Conservation (phyloP, 2,888 invertebrate species). For the Cheilosia impressa region DNA sequence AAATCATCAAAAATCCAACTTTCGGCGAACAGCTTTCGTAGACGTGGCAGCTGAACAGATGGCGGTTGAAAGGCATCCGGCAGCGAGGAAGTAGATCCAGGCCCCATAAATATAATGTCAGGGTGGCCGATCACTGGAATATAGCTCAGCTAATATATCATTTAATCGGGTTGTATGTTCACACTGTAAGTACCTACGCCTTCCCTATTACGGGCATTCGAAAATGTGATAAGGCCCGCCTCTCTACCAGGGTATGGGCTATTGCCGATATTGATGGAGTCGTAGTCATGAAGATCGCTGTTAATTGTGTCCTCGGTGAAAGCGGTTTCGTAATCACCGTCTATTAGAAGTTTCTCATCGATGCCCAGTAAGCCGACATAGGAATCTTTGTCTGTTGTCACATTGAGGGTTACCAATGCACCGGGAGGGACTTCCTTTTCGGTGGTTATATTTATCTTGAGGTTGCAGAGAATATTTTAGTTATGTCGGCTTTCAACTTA, state of each 20-base stretch:
- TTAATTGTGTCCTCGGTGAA: conserved; percentile 31
- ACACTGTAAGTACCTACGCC: conserved; percentile 10
- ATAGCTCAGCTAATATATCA: not conserved
- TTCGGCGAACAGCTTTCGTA: conserved; percentile 87
- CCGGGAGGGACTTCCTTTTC: conserved; percentile 88
- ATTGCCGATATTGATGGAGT: conserved; percentile 84
- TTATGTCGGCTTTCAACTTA: not conserved
- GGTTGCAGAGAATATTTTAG: not conserved
- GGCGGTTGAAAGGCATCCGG: conserved; percentile 25
- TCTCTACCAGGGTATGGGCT: conserved; percentile 32
- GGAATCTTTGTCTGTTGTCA: conserved; percentile 91
- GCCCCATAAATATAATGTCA: no score
- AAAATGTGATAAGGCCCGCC: conserved; percentile 80
- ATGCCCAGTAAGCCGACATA: conserved; percentile 92
- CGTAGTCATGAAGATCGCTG: conserved; percentile 21
- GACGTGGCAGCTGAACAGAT: conserved; percentile 12
- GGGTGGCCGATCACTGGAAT: conserved; percentile 1
- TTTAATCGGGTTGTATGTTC: not conserved
- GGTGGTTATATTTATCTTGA: conserved; percentile 57
- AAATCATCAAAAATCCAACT: conserved; percentile 88
- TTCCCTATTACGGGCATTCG: conserved; percentile 50
- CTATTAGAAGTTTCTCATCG: conserved; percentile 89
- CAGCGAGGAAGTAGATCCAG: not conserved
- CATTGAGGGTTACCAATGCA: conserved; percentile 89
- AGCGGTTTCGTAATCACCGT: conserved; percentile 87